Conservation (phyloP, 2,113 vertebrate species). For the Hoplias malabaricus region DNA sequence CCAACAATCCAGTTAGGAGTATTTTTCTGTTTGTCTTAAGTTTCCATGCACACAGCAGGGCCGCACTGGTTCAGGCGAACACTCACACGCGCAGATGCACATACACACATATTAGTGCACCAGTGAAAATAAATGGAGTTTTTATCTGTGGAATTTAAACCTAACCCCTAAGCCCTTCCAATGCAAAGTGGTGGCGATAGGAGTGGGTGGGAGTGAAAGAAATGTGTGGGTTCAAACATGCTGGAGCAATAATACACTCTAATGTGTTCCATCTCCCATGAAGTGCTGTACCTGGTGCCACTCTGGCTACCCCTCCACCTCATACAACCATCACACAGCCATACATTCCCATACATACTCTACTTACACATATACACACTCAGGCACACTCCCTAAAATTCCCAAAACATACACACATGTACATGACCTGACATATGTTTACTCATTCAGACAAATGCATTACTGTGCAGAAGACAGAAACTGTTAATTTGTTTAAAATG, state of each 20-base stretch:
- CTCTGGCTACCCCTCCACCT: slow-evolving; percentile 50
- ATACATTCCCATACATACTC: background rate
- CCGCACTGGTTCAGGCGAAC: background rate
- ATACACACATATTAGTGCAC: slow-evolving; percentile 1
- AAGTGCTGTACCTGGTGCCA: slow-evolving; percentile 59
- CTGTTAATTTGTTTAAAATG: too few species aligned
- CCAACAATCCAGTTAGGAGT: slow-evolving; percentile 54
- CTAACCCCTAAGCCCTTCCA: slow-evolving; percentile 40
- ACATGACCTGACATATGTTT: background rate
- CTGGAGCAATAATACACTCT: slow-evolving; percentile 58
- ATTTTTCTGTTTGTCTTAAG: slow-evolving; percentile 53
- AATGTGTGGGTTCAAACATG: slow-evolving; percentile 53
- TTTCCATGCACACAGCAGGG: slow-evolving; percentile 49
- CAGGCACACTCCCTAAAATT: background rate
- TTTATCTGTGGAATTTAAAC: slow-evolving; percentile 56
- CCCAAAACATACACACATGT: background rate
- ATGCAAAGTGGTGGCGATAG: slow-evolving; percentile 43
- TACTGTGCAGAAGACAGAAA: too few species aligned
- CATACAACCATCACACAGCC: slow-evolving; percentile 32
- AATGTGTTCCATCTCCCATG: slow-evolving; percentile 60
- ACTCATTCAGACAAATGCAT: background rate
- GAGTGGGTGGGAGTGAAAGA: slow-evolving; percentile 48
- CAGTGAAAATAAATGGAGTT: slow-evolving; percentile 48
- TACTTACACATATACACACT: slow-evolving; percentile 8
- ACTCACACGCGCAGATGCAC: slow-evolving; percentile 13